A percentile compares a stretch with the other conserved stretches of the same genome.
Evolutionary conservation across 2,888 invertebrate species (phyloP).

Genomic region (Hermodice carunculata): DNA sequence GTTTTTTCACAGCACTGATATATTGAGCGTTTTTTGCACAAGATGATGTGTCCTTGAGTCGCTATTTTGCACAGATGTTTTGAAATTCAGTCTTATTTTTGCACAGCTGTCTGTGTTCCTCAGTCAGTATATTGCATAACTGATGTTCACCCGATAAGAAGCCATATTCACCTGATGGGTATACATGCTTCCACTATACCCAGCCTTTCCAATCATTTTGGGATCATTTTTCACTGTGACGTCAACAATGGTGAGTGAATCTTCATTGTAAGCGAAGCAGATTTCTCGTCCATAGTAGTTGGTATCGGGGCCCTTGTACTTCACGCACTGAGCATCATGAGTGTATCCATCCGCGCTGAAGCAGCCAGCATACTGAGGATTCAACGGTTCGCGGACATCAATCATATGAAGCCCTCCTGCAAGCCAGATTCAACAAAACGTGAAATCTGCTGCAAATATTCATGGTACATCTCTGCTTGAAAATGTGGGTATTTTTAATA

Average conservation of each 20-base stretch:
- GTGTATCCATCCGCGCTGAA: conserved; percentile 6
- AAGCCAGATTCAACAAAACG: too few relatives aligned
- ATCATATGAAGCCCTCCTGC: conserved; percentile 26
- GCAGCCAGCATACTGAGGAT: conserved; percentile 17
- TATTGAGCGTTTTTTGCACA: too few relatives aligned
- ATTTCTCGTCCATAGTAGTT: conserved; percentile 9
- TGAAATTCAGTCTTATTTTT: neutral
- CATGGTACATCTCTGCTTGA: too few relatives aligned
- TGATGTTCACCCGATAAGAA: neutral
- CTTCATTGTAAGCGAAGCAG: conserved; percentile 19
- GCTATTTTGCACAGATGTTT: neutral
- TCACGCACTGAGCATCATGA: conserved; percentile 13
- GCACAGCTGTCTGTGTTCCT: neutral
- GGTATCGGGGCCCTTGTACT: conserved; percentile 1
- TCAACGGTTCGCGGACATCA: conserved; percentile 15
- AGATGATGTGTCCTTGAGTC: too few relatives aligned
- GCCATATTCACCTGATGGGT: conserved; percentile 18
- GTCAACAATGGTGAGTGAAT: conserved; percentile 22
- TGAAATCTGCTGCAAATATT: too few relatives aligned
- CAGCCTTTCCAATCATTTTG: conserved; percentile 1
- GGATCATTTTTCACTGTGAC: conserved; percentile 3
- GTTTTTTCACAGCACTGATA: too few relatives aligned
- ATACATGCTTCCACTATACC: conserved; percentile 3
- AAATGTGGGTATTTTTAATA: too few relatives aligned
- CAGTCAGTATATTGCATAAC: neutral